phyloP scores from a whole-genome alignment of 53 echinoderm and acorn worm genomes.

The Hippasteria phrygiana region DNA sequence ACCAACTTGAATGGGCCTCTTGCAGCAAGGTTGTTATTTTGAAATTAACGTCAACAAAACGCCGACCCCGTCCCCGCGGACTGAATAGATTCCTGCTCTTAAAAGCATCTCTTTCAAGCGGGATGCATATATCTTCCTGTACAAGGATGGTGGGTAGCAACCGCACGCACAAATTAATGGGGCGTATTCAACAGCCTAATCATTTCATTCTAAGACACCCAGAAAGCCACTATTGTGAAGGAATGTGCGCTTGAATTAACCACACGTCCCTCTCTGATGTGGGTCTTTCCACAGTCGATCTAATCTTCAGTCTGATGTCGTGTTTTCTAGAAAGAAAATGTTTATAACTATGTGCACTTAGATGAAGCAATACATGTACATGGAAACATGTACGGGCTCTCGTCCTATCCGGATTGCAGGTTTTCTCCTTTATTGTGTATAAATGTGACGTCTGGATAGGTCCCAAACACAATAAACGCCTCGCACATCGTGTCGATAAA shows the following conservation, averaged over 20 bases:
- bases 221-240: not conserved
- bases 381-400: too few relatives aligned
- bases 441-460: too few relatives aligned
- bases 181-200: not conserved
- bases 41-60: not conserved
- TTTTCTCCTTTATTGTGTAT: too few relatives aligned
- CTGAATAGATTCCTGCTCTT: not conserved
- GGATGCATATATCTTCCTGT: not conserved
- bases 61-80: not conserved
- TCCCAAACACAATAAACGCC: too few relatives aligned
- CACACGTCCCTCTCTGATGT: too few relatives aligned
- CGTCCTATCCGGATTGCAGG: too few relatives aligned
- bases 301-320: too few relatives aligned
- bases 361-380: too few relatives aligned
- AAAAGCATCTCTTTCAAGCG: not conserved
- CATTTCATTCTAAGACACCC: not conserved
- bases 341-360: too few relatives aligned
- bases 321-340: too few relatives aligned
- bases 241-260: not conserved
- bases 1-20: not conserved
- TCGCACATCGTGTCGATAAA: too few relatives aligned
- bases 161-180: constrained; percentile 15
- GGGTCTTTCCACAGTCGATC: too few relatives aligned
- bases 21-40: not conserved
- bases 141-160: not conserved